Conservation (phyloP, 1,140 invertebrate genomes). For the Drosophila pseudoobscura region DNA sequence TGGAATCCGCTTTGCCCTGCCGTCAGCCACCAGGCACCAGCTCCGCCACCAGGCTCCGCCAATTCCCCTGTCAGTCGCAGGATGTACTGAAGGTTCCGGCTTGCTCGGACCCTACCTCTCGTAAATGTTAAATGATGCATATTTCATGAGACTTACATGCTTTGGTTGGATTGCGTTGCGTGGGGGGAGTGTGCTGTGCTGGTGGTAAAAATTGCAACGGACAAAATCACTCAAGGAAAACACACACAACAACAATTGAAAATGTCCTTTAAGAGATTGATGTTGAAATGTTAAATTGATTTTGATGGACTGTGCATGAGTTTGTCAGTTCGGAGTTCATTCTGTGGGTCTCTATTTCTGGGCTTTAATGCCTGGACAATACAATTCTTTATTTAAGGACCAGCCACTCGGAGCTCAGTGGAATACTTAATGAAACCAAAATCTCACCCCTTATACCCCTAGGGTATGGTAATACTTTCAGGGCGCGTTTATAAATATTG, state of each 20-base stretch:
- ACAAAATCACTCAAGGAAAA: conserved; percentile 45
- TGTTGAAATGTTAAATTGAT: conserved; percentile 46
- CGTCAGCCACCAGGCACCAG: no score
- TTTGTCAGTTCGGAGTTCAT: neutral
- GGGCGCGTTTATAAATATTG: conserved; percentile 71
- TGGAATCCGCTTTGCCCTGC: neutral
- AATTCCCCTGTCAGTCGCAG: conserved; percentile 53
- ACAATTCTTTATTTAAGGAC: neutral
- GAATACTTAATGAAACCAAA: conserved; percentile 43
- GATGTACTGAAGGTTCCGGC: neutral
- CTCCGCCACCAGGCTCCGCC: neutral
- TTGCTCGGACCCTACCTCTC: neutral
- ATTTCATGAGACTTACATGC: conserved; percentile 59
- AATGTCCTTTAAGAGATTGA: conserved; percentile 2
- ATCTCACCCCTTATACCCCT: conserved; percentile 8
- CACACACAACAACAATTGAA: conserved; percentile 1
- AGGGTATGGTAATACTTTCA: conserved; percentile 19
- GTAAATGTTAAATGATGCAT: conserved; percentile 70
- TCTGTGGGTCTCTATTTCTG: conserved; percentile 9
- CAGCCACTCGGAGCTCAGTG: neutral
- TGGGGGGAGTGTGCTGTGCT: no score
- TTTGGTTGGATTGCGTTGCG: conserved; percentile 13
- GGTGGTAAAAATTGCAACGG: conserved; percentile 36
- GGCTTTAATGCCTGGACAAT: neutral
- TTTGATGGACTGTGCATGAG: conserved; percentile 31